A percentile compares a stretch with the other conserved stretches of the same genome.
Conservation (phyloP, 2,113 vertebrate genomes). For the Brachyhypopomus gauderio region DNA sequence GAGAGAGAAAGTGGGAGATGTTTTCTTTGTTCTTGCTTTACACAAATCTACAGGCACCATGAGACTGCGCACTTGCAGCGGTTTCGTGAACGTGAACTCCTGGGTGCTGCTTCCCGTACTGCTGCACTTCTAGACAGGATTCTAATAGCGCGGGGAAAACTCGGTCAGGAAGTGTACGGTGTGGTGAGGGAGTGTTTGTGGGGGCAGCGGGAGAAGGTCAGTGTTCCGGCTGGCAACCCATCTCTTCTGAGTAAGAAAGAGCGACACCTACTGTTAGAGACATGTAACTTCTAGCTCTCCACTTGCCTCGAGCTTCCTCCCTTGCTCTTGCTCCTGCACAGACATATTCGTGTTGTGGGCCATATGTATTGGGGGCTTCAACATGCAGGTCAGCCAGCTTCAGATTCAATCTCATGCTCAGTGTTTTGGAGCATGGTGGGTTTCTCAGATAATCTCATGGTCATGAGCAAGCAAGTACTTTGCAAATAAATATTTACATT, state of each 20-base stretch:
- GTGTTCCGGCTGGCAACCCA: neutral
- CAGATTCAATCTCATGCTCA: conserved; percentile 18
- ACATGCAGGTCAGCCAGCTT: neutral
- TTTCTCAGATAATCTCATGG: neutral
- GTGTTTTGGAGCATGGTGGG: conserved; percentile 17
- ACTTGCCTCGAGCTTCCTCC: neutral
- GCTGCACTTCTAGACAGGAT: conserved; percentile 23
- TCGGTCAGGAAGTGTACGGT: neutral
- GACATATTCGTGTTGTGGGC: conserved; percentile 4
- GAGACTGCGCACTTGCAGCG: neutral
- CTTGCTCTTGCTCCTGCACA: neutral
- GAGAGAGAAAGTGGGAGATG: neutral
- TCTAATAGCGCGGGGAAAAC: conserved; percentile 7
- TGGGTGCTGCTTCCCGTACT: neutral
- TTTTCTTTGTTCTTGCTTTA: neutral
- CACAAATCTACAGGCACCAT: neutral
- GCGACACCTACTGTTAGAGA: conserved; percentile 76
- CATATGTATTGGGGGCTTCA: conserved; percentile 12
- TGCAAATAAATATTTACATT: conserved; percentile 23
- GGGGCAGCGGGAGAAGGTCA: neutral
- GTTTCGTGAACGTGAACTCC: neutral
- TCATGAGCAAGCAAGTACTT: neutral
- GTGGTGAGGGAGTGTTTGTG: neutral
- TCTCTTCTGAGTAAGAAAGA: conserved; percentile 67
- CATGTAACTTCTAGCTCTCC: conserved; percentile 18